phyloP scores from a whole-genome alignment of 2,797 vertebrate genomes.

The Champsocephalus gunnari region DNA sequence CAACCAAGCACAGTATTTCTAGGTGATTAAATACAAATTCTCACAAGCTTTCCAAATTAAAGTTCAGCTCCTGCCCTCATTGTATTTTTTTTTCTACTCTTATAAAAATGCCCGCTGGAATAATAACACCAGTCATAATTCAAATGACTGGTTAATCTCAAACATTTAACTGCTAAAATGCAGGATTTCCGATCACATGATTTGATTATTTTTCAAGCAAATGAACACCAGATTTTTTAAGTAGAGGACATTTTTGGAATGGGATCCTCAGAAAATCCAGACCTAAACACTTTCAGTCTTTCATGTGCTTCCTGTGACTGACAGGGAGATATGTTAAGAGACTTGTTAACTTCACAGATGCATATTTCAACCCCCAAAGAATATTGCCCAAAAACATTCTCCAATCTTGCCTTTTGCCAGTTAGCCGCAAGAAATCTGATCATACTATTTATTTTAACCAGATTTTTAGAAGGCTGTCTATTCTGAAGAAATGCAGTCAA shows the following conservation, averaged over 20 bases:
- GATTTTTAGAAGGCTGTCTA: background rate
- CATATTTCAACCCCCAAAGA: conserved; percentile 15
- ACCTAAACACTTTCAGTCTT: conserved; percentile 8
- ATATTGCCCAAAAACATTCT: conserved; percentile 6
- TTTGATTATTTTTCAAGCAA: conserved; percentile 10
- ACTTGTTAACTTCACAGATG: conserved; percentile 28
- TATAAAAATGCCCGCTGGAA: background rate
- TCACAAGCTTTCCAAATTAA: background rate
- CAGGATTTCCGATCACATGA: conserved; percentile 23
- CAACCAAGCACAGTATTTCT: background rate
- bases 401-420: background rate
- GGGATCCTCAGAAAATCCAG: conserved; percentile 22
- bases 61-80: conserved; percentile 26
- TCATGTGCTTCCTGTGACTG: conserved; percentile 49
- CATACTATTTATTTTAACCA: conserved; percentile 12
- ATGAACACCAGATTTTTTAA: conserved; percentile 21
- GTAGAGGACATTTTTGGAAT: conserved; percentile 15
- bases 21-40: conserved; percentile 7
- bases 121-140: background rate
- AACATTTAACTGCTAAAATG: conserved; percentile 20
- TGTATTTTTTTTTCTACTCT: conserved; percentile 4
- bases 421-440: conserved; percentile 32
- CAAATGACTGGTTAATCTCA: conserved; percentile 18
- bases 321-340: conserved; percentile 39
- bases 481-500: conserved; percentile 7